Base-by-base conservation (phyloP, 2,888 invertebrate genomes). In the Ormyrus rosae region DNA sequence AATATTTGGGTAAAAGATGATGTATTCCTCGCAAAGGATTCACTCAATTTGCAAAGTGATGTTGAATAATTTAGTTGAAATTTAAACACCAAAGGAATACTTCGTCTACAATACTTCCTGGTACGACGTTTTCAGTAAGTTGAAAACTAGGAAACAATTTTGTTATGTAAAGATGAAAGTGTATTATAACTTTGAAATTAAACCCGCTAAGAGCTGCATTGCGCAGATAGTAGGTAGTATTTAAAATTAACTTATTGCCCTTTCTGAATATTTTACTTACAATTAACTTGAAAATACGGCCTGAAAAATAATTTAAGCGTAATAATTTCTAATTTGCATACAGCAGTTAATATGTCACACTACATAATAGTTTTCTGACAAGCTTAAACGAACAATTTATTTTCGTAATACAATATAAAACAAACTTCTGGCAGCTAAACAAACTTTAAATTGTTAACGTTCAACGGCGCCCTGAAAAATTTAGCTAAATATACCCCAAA, bases 141-240 rank as follows among this genome's bases (percentile, higher is more conserved):
- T 64, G 48, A 64, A 64, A 64, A 48, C 64, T 64, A n/a, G n/a
- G 8, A 19, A 19, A 60, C 46, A 64, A 64, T 64, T 64, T 64
- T 13, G 48, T 64, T 64, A 63, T 13, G 64, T 48, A 63, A 63
- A 46, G 11, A 63, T 34, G 63, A 46, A 63, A 46, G 48, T 60
- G 60, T 60, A 60, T 60, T 60, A 60, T 19, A 60, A 60, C 60
- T 60, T 60, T 60, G 19, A 19, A 60, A 60, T 60, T 19, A 60
- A 60, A 8, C 60, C 19, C 3, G 6, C 60, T 60, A 19, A 60
- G 19, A 60, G 60, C 13, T 60, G 19, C 13, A 8, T 60, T 8
- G 60, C 19, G 19, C n/a, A 19, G 60, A 60, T 60, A 19, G 7
- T 60, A 19, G n/a, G 9, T 13, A 11, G 13, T 56, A 56, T 11